Conservation (phyloP, 2,888 invertebrate species). For the Rotaria socialis region DNA sequence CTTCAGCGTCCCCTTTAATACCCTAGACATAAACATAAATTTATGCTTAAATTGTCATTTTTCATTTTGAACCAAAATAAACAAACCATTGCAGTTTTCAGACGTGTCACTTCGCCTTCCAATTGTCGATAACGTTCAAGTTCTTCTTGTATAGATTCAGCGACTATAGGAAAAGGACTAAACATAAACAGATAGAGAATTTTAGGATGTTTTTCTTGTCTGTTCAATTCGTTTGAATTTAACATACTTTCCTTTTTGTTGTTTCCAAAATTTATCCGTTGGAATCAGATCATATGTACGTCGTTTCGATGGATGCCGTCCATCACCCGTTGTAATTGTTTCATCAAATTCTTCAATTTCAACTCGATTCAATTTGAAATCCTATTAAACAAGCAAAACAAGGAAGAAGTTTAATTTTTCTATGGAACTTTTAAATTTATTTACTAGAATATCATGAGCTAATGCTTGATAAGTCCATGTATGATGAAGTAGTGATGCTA, state of each 20-base stretch:
- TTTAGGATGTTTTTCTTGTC: too few species aligned
- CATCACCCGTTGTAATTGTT: conserved; percentile 46
- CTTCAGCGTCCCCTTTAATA: conserved; percentile 63
- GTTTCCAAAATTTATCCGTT: conserved; percentile 83
- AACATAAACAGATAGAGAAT: conserved; percentile 48
- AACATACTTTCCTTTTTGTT: conserved; percentile 75
- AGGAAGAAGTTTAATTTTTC: too few species aligned
- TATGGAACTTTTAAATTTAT: too few species aligned
- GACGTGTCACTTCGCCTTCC: conserved; percentile 90
- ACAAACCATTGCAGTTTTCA: conserved; percentile 80
- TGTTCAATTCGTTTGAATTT: too few species aligned
- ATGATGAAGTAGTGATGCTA: conserved; percentile 95
- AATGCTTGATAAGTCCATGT: conserved; percentile 99
- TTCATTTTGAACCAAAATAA: neutral
- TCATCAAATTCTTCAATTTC: conserved; percentile 66
- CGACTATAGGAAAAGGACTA: conserved; percentile 69
- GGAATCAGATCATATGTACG: conserved; percentile 54
- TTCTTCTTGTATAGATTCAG: conserved; percentile 96
- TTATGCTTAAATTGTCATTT: neutral
- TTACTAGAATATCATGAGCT: conserved; percentile 80
- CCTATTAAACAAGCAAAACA: neutral
- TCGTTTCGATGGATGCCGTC: neutral
- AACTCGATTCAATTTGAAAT: conserved; percentile 80
- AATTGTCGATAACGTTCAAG: conserved; percentile 85
- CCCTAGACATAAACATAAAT: neutral